Percentiles rank a stretch among this genome's conserved stretches.
phyloP scores from a whole-genome alignment of 1,140 invertebrate species.

The Palaemon carinicauda region DNA sequence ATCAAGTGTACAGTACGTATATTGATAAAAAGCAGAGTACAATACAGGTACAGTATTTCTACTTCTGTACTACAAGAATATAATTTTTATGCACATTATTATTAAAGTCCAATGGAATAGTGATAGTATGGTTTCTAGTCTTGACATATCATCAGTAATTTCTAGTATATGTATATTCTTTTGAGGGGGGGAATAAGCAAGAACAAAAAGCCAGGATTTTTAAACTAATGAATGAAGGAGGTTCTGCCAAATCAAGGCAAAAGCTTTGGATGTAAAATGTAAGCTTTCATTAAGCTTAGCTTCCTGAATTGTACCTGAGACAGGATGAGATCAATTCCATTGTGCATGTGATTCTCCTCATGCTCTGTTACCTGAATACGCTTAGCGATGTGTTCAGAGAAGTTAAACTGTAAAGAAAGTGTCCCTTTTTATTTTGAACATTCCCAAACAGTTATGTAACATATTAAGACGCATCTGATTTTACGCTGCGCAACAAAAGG shows the following conservation, averaged over 20 bases:
- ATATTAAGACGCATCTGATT: no score
- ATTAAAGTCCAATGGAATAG: no score
- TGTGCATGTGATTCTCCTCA: slow-evolving; percentile 5
- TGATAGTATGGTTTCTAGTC: no score
- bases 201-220: background rate
- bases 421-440: background rate
- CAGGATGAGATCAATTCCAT: slow-evolving; percentile 15
- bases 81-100: no score
- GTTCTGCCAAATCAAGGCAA: background rate
- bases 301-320: slow-evolving; percentile 38
- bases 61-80: no score
- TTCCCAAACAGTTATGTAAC: background rate
- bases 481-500: no score
- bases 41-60: no score
- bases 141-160: background rate
- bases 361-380: slow-evolving; percentile 50
- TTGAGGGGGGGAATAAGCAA: background rate
- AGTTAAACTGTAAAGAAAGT: slow-evolving; percentile 53
- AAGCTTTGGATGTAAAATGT: background rate
- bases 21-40: no score
- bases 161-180: background rate
- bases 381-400: slow-evolving; percentile 52
- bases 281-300: background rate
- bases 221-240: slow-evolving; percentile 15
- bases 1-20: no score